These are phyloP conservation scores for Cnemophilus loriae DNA, from an alignment of 2,113 vertebrate genomes.

Conservation along the genomic window DNA sequence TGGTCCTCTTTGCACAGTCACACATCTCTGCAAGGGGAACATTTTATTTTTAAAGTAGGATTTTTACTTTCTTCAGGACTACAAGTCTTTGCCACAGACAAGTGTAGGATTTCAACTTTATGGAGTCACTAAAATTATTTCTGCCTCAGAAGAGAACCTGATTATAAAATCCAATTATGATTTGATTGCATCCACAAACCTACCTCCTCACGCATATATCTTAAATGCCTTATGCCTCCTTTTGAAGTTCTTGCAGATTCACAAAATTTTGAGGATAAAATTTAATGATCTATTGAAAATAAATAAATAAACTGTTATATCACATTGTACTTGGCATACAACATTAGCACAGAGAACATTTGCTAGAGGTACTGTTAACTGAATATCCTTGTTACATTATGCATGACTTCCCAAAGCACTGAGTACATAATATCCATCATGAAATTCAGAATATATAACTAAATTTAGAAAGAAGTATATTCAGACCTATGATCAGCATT, in stretches of 20 bases:
- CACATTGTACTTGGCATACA: not conserved
- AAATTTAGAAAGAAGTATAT: conserved; percentile 1
- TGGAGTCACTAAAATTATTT: not conserved
- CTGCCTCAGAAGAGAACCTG: not conserved
- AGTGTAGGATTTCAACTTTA: not conserved
- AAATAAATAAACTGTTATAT: conserved; percentile 29
- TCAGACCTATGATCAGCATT: conserved; percentile 4
- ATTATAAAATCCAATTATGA: not conserved
- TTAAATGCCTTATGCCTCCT: not conserved
- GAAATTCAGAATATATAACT: conserved; percentile 45
- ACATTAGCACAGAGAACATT: conserved; percentile 22
- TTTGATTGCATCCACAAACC: not conserved
- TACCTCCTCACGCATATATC: not conserved
- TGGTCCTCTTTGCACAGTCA: not conserved
- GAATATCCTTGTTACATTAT: conserved; percentile 45
- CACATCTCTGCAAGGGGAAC: not conserved
- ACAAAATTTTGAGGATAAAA: conserved; percentile 18
- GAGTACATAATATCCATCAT: conserved; percentile 38
- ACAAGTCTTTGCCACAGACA: not conserved
- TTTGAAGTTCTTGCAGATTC: not conserved
- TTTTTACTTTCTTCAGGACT: not conserved
- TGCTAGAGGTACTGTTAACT: conserved; percentile 44
- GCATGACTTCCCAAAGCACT: conserved; percentile 42
- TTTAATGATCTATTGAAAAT: not conserved
- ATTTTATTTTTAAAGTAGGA: not conserved